Conservation (phyloP, 1,140 invertebrate species). For the Drosophila leontia region DNA sequence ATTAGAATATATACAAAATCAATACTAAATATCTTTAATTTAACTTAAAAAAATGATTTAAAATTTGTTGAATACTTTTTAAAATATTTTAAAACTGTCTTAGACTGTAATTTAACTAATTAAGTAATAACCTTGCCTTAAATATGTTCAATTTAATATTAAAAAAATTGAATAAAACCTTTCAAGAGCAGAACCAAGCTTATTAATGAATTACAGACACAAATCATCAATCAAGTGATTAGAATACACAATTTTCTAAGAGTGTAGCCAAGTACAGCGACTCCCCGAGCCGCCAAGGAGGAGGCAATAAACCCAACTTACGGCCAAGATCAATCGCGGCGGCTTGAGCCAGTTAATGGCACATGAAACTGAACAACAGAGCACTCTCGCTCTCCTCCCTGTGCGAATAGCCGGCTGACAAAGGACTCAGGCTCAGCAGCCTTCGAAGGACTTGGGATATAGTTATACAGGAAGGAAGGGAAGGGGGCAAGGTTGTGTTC, state of each 20-base stretch:
- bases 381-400: constrained; percentile 23
- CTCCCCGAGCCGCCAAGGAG: not conserved
- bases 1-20: not conserved
- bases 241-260: constrained; percentile 6
- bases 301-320: constrained; percentile 56
- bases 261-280: constrained; percentile 10
- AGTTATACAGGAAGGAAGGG: not conserved
- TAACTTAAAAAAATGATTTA: not conserved
- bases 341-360: constrained; percentile 78
- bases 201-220: not conserved
- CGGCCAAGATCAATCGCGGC: constrained; percentile 76
- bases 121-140: no score
- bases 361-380: constrained; percentile 72
- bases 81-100: not conserved
- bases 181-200: no score
- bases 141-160: not conserved
- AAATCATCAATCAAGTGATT: constrained; percentile 12
- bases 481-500: not conserved
- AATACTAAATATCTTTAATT: not conserved
- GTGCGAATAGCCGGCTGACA: constrained; percentile 31
- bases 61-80: not conserved
- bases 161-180: not conserved
- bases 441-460: not conserved
- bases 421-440: constrained; percentile 18
- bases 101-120: not conserved